Evolutionary conservation across 2,113 vertebrate genomes (phyloP).

Genomic region (Coturnix japonica): DNA sequence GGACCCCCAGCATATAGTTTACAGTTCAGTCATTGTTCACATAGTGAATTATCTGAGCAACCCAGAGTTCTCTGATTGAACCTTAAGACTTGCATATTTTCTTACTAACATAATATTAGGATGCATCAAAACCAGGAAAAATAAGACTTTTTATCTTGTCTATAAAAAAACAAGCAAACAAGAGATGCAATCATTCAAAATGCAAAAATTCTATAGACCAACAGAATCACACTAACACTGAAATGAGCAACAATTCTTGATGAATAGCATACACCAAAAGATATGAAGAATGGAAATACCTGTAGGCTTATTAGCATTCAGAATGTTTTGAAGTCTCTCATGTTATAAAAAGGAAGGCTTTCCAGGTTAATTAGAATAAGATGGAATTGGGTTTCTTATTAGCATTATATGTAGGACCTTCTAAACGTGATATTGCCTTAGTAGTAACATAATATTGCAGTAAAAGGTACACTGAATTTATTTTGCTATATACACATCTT

Average conservation of each 20-base stretch:
- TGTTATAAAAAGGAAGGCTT: neutral
- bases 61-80: neutral
- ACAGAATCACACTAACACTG: neutral
- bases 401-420: neutral
- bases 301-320: constrained; percentile 17
- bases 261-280: neutral
- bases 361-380: constrained; percentile 18
- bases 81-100: neutral
- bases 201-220: neutral
- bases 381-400: neutral
- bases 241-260: neutral
- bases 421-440: neutral
- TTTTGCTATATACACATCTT: neutral
- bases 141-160: neutral
- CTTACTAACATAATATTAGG: neutral
- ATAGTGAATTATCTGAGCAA: neutral
- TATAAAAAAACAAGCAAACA: neutral
- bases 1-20: neutral
- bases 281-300: neutral
- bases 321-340: neutral
- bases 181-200: neutral
- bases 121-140: neutral
- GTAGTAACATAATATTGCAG: neutral
- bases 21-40: neutral
- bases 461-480: neutral